Percentiles rank a stretch among this genome's conserved stretches.
phyloP scores from a whole-genome alignment of 2,888 invertebrate genomes.

The Drosophila fulvimacula region DNA sequence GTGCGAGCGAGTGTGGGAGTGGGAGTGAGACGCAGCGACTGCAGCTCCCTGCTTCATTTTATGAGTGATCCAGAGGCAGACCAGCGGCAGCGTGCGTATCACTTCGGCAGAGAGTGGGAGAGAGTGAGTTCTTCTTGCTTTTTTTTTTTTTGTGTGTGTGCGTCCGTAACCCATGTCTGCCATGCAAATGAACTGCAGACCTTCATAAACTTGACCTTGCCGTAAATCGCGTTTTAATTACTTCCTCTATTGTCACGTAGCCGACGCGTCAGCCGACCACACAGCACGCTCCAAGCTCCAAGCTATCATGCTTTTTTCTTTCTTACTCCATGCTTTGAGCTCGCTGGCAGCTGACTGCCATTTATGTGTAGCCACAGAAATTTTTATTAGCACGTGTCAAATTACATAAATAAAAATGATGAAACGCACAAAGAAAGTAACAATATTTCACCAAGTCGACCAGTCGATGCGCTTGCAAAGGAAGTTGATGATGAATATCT shows the following conservation, averaged over 20 bases:
- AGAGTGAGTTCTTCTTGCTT: neutral
- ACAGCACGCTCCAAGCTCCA: conserved; percentile 4
- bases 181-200: conserved; percentile 75
- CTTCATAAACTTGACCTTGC: conserved; percentile 79
- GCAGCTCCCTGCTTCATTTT: neutral
- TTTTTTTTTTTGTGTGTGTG: neutral
- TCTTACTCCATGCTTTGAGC: neutral
- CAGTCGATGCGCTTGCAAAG: conserved; percentile 11
- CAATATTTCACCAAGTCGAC: conserved; percentile 19
- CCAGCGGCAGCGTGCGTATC: neutral
- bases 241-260: conserved; percentile 78
- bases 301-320: neutral
- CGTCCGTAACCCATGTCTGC: conserved; percentile 18
- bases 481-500: too few species aligned
- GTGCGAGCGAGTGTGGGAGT: neutral
- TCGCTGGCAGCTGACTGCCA: conserved; percentile 47
- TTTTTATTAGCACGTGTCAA: conserved; percentile 79
- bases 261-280: conserved; percentile 45
- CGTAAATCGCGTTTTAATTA: conserved; percentile 78
- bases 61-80: neutral
- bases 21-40: neutral
- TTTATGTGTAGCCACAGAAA: conserved; percentile 63
- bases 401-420: conserved; percentile 57
- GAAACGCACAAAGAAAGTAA: neutral
- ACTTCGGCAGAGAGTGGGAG: neutral